Evolutionary conservation across 1,140 invertebrate genomes (phyloP).

Genomic region (Dufourea novaeangliae): DNA sequence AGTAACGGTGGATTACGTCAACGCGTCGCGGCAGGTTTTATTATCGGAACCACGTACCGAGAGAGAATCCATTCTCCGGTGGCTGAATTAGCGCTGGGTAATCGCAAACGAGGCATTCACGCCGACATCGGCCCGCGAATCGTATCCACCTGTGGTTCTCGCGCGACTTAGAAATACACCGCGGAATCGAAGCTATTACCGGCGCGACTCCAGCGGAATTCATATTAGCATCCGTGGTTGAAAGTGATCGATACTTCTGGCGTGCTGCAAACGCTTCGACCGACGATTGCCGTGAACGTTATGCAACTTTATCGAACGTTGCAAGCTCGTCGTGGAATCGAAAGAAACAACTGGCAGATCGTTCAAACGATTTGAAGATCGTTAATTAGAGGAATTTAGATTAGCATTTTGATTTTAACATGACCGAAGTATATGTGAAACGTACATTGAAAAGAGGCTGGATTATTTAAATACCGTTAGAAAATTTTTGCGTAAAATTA

Average conservation of each 20-base stretch:
- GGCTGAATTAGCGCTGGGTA: not conserved
- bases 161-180: not conserved
- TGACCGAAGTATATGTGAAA: too few relatives aligned
- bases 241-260: slow-evolving; percentile 6
- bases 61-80: not conserved
- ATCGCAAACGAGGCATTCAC: not conserved
- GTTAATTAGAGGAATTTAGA: not conserved
- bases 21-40: not conserved
- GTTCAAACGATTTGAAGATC: not conserved
- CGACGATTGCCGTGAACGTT: not conserved
- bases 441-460: too few relatives aligned
- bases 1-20: too few relatives aligned
- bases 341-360: not conserved
- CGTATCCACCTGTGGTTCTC: slow-evolving; percentile 2
- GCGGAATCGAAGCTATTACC: slow-evolving; percentile 1
- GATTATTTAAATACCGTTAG: too few relatives aligned
- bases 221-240: slow-evolving; percentile 6
- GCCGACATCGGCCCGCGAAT: not conserved
- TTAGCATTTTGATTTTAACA: too few relatives aligned
- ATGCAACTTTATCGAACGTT: not conserved
- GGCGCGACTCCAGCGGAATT: not conserved
- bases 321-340: not conserved
- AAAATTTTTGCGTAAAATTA: too few relatives aligned
- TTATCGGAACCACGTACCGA: not conserved
- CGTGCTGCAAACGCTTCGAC: not conserved